Base-by-base conservation (phyloP, 2,888 invertebrate species). In the Hirudinaria manillensis region DNA sequence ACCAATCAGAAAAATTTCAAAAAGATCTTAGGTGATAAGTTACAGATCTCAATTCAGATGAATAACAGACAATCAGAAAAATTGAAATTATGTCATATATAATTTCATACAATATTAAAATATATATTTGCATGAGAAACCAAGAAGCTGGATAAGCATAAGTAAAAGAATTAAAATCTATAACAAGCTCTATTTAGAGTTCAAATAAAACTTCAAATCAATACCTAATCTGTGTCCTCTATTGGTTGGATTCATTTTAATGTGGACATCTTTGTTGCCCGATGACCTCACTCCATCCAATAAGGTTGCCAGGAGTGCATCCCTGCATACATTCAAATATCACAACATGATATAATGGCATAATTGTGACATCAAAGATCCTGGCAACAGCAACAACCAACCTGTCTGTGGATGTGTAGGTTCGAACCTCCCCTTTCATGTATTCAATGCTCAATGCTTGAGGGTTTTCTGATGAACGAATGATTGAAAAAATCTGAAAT, bases 221-320 rank as follows among this genome's bases (percentile, higher is more conserved):
- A 6, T 34, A 80, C 84, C 84, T 70, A 96, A 89, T 76, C 98
- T 89, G 83, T 91, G 91, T 0, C 94, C 94, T 77, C 95, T 89
- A 71, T 92, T 90, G 29, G 94, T 93, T 53, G 89, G 89, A 77
- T 89, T 89, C 88, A 94, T 94, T 76, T 92, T 91, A 24, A 98
- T 93, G 86, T 96, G 95, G 3, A 97, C 93, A 86, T 98, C 95
- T 82, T 93, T 90, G 86, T 99, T 99, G 0, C 99, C 98, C 55
- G 96, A 93, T 0, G 96, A 94, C 77, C 99, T 89, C 21, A 97
- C 96, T 53, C 97, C 96, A 86, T 99, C 99, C 80, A 99, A 86
- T 70, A 99, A 86, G 0, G 98, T 95, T 0, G 99, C 97, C 77
- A 99, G 86, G 77, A 99, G 86, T 0, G 97, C 93, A 86, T 99